Percentiles rank a stretch among this genome's conserved stretches.
These are phyloP conservation scores for Tetramorium simillimum DNA, from an alignment of 1,140 invertebrate species.

Conservation along the genomic window DNA sequence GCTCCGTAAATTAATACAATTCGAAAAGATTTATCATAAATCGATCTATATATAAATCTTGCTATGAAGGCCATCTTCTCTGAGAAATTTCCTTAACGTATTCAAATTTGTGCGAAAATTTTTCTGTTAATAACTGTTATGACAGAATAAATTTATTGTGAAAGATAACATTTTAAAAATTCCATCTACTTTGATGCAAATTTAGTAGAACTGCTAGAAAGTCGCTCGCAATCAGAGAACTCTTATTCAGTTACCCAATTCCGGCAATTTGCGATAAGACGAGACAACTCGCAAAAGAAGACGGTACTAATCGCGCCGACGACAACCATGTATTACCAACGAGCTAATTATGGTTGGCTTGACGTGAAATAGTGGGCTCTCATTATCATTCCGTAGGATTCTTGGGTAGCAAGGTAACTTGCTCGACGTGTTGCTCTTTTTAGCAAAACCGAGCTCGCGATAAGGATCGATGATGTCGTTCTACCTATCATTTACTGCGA, in stretches of 20 bases:
- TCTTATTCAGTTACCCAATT: slow-evolving; percentile 66
- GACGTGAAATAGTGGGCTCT: slow-evolving; percentile 67
- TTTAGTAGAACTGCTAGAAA: background rate
- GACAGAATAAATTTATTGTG: background rate
- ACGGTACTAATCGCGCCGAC: slow-evolving; percentile 68
- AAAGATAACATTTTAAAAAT: background rate
- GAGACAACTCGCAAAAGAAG: slow-evolving; percentile 62
- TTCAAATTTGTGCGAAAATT: background rate
- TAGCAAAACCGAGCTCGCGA: slow-evolving; percentile 52
- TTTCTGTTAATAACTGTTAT: background rate
- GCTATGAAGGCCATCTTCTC: background rate
- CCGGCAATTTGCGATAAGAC: slow-evolving; percentile 63
- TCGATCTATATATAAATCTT: background rate
- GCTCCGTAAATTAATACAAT: background rate
- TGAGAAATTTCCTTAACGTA: background rate
- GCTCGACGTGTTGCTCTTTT: background rate
- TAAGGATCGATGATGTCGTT: slow-evolving; percentile 66
- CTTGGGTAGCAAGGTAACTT: slow-evolving; percentile 39
- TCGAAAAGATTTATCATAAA: background rate
- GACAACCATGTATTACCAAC: slow-evolving; percentile 74
- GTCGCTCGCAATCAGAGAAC: background rate
- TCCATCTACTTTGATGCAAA: background rate
- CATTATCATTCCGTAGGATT: slow-evolving; percentile 68
- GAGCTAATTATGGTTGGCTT: slow-evolving; percentile 74
- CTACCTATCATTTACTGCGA: slow-evolving; percentile 64